These are phyloP conservation scores for Cyphotilapia sp. DNA, from an alignment of 2,113 vertebrate genomes.

Conservation along the genomic window DNA sequence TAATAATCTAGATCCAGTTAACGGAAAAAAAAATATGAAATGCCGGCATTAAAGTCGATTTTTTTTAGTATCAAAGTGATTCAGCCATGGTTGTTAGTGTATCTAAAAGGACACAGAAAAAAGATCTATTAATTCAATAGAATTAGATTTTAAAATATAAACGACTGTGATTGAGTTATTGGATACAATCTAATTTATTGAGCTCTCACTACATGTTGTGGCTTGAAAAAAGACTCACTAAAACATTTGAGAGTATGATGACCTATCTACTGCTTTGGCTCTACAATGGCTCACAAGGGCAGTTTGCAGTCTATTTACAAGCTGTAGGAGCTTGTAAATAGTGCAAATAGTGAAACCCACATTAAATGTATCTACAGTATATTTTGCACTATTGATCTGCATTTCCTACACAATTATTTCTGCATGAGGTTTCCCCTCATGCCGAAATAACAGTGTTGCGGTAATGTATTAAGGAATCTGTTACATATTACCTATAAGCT, in stretches of 20 bases:
- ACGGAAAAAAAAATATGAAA: accelerated
- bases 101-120: not conserved
- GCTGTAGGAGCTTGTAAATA: not conserved
- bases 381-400: not conserved
- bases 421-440: not conserved
- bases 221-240: not conserved
- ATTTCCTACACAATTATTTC: not conserved
- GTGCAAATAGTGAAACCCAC: not conserved
- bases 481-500: not conserved
- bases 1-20: not conserved
- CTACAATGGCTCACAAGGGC: not conserved
- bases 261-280: not conserved
- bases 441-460: accelerated
- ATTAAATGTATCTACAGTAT: not conserved
- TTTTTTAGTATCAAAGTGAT: not conserved
- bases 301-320: not conserved
- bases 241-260: not conserved
- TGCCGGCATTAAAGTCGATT: not conserved
- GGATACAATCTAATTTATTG: not conserved
- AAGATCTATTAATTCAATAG: not conserved
- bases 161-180: not conserved
- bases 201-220: not conserved
- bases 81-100: not conserved
- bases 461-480: not conserved
- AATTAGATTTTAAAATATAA: not conserved